Percentiles rank a stretch among this genome's conserved stretches.
Conservation (phyloP, 2,888 invertebrate genomes). For the Magallana nippona region DNA sequence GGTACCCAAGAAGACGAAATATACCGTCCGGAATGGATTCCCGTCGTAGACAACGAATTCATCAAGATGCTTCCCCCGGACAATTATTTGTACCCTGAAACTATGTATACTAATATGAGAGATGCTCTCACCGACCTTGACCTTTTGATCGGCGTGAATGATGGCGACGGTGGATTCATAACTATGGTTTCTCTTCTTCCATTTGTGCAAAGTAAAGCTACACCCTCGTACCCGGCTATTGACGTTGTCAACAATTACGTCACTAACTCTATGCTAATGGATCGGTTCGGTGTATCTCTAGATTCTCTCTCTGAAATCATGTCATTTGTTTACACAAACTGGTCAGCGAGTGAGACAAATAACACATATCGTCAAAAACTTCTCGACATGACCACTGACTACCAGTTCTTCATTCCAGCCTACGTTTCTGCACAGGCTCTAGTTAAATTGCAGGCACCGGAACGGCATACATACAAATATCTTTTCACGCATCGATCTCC, state of each 20-base stretch:
- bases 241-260: constrained; percentile 50
- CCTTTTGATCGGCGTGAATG: constrained; percentile 55
- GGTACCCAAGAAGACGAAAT: constrained; percentile 67
- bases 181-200: constrained; percentile 50
- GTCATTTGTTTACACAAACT: constrained; percentile 55
- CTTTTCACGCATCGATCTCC: constrained; percentile 84
- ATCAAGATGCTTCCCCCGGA: constrained; percentile 85
- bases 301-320: constrained; percentile 44
- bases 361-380: constrained; percentile 46
- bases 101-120: constrained; percentile 32
- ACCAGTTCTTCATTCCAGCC: constrained; percentile 57
- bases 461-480: constrained; percentile 51
- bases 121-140: constrained; percentile 54
- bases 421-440: constrained; percentile 51
- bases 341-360: constrained; percentile 45
- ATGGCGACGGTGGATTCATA: constrained; percentile 60
- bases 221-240: constrained; percentile 41
- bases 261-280: constrained; percentile 51
- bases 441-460: constrained; percentile 26
- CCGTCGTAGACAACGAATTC: constrained; percentile 94
- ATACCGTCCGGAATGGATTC: constrained; percentile 82
- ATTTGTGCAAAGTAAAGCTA: constrained; percentile 44
- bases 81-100: constrained; percentile 37
- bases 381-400: constrained; percentile 57
- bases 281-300: constrained; percentile 46